Evolutionary conservation across 2,797 vertebrate species (phyloP), one percentile per base, ranked within the genome.

Genomic region (Perodicticus potto): DNA sequence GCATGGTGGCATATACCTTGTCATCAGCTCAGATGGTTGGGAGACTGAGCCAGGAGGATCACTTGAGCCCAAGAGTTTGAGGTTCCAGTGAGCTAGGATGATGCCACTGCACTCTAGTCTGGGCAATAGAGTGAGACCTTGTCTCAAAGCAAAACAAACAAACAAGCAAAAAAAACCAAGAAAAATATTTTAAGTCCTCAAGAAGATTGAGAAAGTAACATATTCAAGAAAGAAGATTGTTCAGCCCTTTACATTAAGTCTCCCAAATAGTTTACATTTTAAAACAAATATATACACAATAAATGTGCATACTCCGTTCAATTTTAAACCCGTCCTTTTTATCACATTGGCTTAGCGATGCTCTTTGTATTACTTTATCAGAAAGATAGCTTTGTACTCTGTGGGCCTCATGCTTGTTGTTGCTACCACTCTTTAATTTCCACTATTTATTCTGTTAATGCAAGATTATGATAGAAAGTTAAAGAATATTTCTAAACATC

Each of bases 361-460:
- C 7, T 90, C 37, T 94, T 73, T 95, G 59, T 83, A 73, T 89
- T 86, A 34, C 82, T 93, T 45, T 95, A 67, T 80, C 93, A 93
- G 70, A 94, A 34, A 95, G 43, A 85, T 14, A 70, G 49, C 69
- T 93, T 89, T 94, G 61, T 72, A 34, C 11, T 90, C 81, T 61
- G 92, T 86, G 67, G 37, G 23, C 43, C 8, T 72, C 43, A 69
- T 40, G 37, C 67, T 67, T 95, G 27, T 70, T 34, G 16, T 93
- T 93, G 57, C 19, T 61, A 90, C 73, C 25, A 29, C 59, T 25
- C 27, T 78, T 77, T 93, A 78, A 78, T 69, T 89, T 70, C 27
- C 25, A 76, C 27, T 53, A 4, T 57, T 86, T 94, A 80, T 57
- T 86, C 43, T 95, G 8, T 32, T 83, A 86, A 70, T 22, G 8